phyloP scores from a whole-genome alignment of 1,140 invertebrate genomes.

The Psilanteris sp. region DNA sequence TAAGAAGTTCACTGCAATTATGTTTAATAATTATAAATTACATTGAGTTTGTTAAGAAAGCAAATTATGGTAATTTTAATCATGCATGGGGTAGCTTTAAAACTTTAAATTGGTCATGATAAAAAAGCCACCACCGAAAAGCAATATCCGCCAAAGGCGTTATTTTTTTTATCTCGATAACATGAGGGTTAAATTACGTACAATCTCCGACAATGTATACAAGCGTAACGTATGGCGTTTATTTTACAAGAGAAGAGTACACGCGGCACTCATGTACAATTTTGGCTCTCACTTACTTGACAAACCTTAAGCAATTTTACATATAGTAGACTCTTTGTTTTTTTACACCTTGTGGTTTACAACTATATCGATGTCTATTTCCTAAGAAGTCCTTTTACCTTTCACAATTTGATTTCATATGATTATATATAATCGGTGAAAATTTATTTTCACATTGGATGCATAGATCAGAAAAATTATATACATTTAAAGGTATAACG shows the following conservation, averaged over 20 bases:
- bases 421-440: conserved; percentile 52
- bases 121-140: conserved; percentile 47
- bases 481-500: conserved; percentile 18
- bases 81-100: conserved; percentile 41
- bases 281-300: conserved; percentile 50
- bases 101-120: conserved; percentile 43
- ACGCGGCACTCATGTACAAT: conserved; percentile 56
- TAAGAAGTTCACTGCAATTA: conserved; percentile 43
- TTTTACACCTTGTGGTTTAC: conserved; percentile 41
- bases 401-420: conserved; percentile 24
- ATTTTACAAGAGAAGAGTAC: conserved; percentile 74
- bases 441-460: neutral
- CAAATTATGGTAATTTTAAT: conserved; percentile 62
- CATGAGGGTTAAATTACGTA: conserved; percentile 62
- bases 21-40: conserved; percentile 39
- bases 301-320: conserved; percentile 57
- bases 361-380: conserved; percentile 23
- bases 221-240: conserved; percentile 78
- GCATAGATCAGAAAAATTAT: conserved; percentile 17
- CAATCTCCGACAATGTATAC: conserved; percentile 70
- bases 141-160: conserved; percentile 36
- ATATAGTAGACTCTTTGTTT: conserved; percentile 49
- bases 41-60: conserved; percentile 40
- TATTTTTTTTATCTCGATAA: conserved; percentile 67
- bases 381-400: conserved; percentile 11